Base-by-base conservation (phyloP, 1,140 invertebrate genomes). In the Scaptodrosophila lebanonensis region DNA sequence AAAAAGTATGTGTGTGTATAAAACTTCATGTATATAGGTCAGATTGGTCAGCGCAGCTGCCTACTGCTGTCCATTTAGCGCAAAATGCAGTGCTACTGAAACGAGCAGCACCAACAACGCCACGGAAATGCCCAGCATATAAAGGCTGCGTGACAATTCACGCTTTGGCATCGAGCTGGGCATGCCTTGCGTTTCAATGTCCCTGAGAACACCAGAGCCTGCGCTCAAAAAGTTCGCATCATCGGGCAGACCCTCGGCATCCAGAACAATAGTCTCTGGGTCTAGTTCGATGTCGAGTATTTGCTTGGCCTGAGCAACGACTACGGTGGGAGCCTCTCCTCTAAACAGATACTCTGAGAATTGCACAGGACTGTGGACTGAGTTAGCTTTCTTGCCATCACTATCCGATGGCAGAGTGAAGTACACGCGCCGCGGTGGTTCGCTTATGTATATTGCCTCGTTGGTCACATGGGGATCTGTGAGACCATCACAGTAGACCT, bases 271-370 rank as follows among this genome's bases (percentile, higher is more conserved):
- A 2, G 66, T 48, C 25, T 85, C 72, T 13, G 66, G 56, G 22
- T 73, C 71, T 7, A 86, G 57, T 9, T 86, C 75, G 1, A 86
- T 51, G 51, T 86, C 85, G 2, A 86, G 69, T 12, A 85, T 62
- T 48, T 85, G 77, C 36, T 86, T 86, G 2, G 85, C 85, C 17
- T 86, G 85, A 4, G 76, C 59, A 3, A 83, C 69, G 0, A 65
- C 83, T 2, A 85, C 79, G 7, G 84, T 83, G 40, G 84, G 75
- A 0, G 79, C 77, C 50, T 86, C 85, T 5, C 83, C 85, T 9
- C 83, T 75, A 35, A 86, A 86, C 27, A 86, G 22, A 54, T 86
- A 86, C 15, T 86, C 85, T 3, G 76, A 86, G 42, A 85, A 86
- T 59, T 86, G 82, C 32, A 86, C 61, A 0, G 51, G 16, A 8